Evolutionary conservation across 2,888 invertebrate species (phyloP).

Genomic region (Erebia palarica): DNA sequence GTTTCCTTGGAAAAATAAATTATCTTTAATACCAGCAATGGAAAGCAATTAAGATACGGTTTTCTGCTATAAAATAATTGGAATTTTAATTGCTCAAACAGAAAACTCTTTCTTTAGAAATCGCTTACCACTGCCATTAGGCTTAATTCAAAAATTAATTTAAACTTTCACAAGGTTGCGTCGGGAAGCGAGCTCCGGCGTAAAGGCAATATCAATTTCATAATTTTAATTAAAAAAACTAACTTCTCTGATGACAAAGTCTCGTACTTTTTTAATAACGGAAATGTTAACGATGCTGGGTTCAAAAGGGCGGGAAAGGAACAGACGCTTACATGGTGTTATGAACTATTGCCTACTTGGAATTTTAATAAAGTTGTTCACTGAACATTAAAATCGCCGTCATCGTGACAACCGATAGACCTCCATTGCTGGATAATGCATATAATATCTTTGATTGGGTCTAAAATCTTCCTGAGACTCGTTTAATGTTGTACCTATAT

Average conservation of each 20-base stretch:
- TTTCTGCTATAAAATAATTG: constrained; percentile 69
- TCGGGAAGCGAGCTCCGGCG: constrained; percentile 69
- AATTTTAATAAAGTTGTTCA: constrained; percentile 51
- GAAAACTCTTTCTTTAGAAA: constrained; percentile 78
- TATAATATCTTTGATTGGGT: background rate
- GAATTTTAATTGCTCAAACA: constrained; percentile 71
- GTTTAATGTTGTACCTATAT: background rate
- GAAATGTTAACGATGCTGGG: constrained; percentile 72
- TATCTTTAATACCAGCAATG: constrained; percentile 49
- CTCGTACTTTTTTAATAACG: constrained; percentile 82
- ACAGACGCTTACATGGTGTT: constrained; percentile 41
- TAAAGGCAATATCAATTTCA: constrained; percentile 83
- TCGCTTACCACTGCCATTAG: constrained; percentile 79
- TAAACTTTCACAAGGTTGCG: constrained; percentile 80
- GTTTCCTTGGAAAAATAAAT: constrained; percentile 39
- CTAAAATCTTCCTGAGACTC: background rate
- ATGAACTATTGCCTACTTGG: constrained; percentile 47
- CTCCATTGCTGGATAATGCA: background rate
- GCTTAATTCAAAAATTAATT: constrained; percentile 82
- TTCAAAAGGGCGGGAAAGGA: constrained; percentile 46
- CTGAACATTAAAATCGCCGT: constrained; percentile 16
- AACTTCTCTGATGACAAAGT: constrained; percentile 80
- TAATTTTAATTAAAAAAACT: constrained; percentile 84
- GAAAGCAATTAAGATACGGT: constrained; percentile 70
- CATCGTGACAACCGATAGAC: background rate